Conservation (phyloP, 1,140 invertebrate species). For the Drosophila littoralis region DNA sequence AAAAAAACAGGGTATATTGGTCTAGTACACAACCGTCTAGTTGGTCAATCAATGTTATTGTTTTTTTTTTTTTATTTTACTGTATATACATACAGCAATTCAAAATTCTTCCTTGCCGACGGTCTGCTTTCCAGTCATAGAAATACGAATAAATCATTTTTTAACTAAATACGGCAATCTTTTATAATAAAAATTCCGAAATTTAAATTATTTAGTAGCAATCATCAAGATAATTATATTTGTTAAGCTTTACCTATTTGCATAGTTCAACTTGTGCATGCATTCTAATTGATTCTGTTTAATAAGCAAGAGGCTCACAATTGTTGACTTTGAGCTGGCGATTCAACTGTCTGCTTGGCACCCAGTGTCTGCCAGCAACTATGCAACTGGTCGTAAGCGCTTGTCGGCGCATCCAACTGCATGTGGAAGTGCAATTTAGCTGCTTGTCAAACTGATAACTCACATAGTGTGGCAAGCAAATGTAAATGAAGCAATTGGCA, state of each 20-base stretch:
- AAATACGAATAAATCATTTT: no score
- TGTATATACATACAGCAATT: no score
- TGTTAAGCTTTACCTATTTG: background rate
- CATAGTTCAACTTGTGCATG: background rate
- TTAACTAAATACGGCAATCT: no score
- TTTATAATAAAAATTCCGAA: no score
- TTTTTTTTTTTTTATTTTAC: no score
- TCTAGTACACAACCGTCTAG: no score
- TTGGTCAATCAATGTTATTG: no score
- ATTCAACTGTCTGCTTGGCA: background rate
- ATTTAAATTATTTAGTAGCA: no score
- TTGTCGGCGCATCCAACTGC: constrained; percentile 18
- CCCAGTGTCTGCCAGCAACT: background rate
- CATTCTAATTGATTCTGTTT: constrained; percentile 8
- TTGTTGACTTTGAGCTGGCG: constrained; percentile 6
- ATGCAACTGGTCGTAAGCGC: background rate
- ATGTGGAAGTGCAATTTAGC: constrained; percentile 28
- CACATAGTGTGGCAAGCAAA: constrained; percentile 24
- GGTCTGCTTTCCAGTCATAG: no score
- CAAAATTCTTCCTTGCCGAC: no score
- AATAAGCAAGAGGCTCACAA: background rate
- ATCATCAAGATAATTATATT: no score
- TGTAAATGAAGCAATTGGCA: constrained; percentile 20
- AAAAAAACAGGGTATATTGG: no score
- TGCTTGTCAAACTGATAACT: constrained; percentile 37